Base-by-base conservation (phyloP, 2,797 vertebrate genomes). In the Phaenicophaeus curvirostris region DNA sequence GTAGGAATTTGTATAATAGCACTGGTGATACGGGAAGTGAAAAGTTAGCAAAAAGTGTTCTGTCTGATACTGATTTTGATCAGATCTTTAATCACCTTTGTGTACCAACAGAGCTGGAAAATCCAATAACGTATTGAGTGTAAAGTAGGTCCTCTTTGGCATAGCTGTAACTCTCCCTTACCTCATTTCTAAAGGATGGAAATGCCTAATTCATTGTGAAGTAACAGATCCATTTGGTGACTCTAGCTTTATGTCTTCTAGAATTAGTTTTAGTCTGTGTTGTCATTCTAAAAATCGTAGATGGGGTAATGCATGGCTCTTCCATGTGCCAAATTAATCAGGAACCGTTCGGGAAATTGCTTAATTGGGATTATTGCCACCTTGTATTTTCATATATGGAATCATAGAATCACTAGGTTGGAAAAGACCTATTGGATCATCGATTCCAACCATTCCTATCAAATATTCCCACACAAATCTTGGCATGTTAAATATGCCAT, bases 401-500 rank as follows among this genome's bases (percentile, higher is more conserved):
- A n/a, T n/a, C n/a, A n/a, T n/a, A n/a, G n/a, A n/a, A n/a, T n/a
- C n/a, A n/a, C n/a, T n/a, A n/a, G n/a, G n/a, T n/a, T n/a, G n/a
- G n/a, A n/a, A n/a, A n/a, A n/a, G n/a, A n/a, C n/a, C n/a, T n/a
- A n/a, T n/a, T n/a, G n/a, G n/a, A n/a, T n/a, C n/a, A n/a, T n/a
- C n/a, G n/a, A n/a, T n/a, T n/a, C n/a, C n/a, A n/a, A n/a, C n/a
- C n/a, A n/a, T n/a, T n/a, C n/a, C n/a, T n/a, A n/a, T n/a, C n/a
- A n/a, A n/a, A n/a, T n/a, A 5, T 91, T 75, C 58, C 48, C 35
- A 7, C 11, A 6, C 37, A 57, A 65, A 67, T 73, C 51, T 81
- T 58, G 7, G 3, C 19, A 9, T 0, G 0, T 58, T 37, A 31
- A 57, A 16, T 51, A 5, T 33, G 8, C 35, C 0, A 0, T 73